Conservation (phyloP, 64 coral and sea anemone genomes). For the Montipora capricornis region DNA sequence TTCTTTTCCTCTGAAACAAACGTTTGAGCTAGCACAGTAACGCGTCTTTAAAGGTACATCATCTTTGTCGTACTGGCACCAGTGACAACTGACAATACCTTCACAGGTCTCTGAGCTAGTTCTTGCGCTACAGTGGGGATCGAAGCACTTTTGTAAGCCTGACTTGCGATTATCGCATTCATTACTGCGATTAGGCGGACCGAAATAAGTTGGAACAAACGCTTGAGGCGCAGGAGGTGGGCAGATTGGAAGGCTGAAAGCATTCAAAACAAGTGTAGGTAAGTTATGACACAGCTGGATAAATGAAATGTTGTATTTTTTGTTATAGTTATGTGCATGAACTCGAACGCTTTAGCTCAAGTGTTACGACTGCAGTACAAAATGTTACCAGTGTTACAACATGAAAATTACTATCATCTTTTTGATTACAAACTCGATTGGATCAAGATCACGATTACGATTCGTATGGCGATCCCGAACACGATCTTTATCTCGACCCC, state of each 20-base stretch:
- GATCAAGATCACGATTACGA: no score
- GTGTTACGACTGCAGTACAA: no score
- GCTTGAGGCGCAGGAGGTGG: neutral
- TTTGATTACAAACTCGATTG: no score
- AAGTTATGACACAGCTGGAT: no score
- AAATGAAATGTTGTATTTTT: no score
- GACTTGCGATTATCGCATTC: neutral
- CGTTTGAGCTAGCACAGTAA: neutral
- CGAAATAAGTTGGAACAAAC: neutral
- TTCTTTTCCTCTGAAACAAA: conserved; percentile 47
- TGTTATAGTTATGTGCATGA: no score
- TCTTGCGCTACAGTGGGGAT: conserved; percentile 22
- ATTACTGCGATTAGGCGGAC: neutral
- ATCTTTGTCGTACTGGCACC: conserved; percentile 32
- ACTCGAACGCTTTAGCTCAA: no score
- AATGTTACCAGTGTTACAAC: no score
- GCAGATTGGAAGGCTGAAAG: conserved; percentile 32
- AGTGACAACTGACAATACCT: conserved; percentile 18
- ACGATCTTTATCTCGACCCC: no score
- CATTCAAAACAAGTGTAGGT: neutral
- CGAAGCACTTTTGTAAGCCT: conserved; percentile 34
- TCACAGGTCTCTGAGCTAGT: neutral
- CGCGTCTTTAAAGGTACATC: neutral
- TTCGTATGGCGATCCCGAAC: no score
- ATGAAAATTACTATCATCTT: no score